Percentiles rank a stretch among this genome's conserved stretches.
Conservation (phyloP, 2,888 invertebrate genomes). For the Epinotia ramella region DNA sequence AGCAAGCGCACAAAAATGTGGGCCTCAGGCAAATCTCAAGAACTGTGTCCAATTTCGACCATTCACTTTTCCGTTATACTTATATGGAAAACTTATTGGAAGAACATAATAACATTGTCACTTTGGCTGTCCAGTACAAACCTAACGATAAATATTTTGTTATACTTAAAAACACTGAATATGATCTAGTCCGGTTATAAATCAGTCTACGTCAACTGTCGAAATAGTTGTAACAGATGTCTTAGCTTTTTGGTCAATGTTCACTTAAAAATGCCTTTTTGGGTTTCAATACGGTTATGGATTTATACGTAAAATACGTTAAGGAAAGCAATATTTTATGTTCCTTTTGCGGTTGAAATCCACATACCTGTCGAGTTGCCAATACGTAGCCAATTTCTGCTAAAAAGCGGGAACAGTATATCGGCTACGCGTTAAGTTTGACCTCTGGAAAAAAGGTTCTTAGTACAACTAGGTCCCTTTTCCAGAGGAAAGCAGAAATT, state of each 20-base stretch:
- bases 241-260: neutral
- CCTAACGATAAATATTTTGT: slow-evolving; percentile 16
- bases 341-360: too few relatives aligned
- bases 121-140: slow-evolving; percentile 30
- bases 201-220: slow-evolving; percentile 44
- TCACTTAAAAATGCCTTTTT: neutral
- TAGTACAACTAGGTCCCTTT: too few relatives aligned
- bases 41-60: neutral
- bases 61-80: neutral
- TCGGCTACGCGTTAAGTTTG: too few relatives aligned
- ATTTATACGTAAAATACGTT: too few relatives aligned
- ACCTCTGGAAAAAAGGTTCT: too few relatives aligned
- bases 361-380: too few relatives aligned
- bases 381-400: neutral
- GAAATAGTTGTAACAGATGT: slow-evolving; percentile 35
- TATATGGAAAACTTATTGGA: slow-evolving; percentile 21
- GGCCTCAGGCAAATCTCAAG: too few relatives aligned
- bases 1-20: neutral
- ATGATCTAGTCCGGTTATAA: slow-evolving; percentile 36
- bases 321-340: too few relatives aligned
- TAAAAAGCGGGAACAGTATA: neutral
- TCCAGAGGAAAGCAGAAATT: neutral
- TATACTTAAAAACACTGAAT: slow-evolving; percentile 18
- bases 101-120: slow-evolving; percentile 34
- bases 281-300: too few relatives aligned